Percentiles rank a stretch among this genome's conserved stretches.
phyloP scores from a whole-genome alignment of 2,113 vertebrate genomes.

The Solenodon paradoxus region DNA sequence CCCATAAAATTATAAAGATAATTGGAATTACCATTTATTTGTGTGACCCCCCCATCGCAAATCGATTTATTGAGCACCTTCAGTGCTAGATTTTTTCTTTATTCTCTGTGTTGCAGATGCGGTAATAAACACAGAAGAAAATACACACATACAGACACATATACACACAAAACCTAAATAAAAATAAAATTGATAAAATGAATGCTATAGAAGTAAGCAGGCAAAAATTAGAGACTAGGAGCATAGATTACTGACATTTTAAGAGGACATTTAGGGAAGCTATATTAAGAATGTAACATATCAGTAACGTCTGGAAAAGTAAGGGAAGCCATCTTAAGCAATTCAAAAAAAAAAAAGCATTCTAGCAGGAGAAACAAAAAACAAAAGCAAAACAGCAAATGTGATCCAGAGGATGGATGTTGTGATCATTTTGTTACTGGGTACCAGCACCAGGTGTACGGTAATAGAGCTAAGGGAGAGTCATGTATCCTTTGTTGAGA shows the following conservation, averaged over 20 bases:
- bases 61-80: background rate
- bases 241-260: background rate
- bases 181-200: too few relatives aligned
- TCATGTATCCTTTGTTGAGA: background rate
- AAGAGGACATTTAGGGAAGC: background rate
- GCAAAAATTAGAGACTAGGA: background rate
- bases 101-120: background rate
- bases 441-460: background rate
- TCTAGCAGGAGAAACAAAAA: background rate
- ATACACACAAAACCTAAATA: too few relatives aligned
- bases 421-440: background rate
- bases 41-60: background rate
- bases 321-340: background rate
- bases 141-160: too few relatives aligned
- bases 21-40: background rate
- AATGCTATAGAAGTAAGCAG: background rate
- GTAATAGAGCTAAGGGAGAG: background rate
- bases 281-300: background rate
- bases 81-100: background rate
- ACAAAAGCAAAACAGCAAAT: background rate
- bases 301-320: background rate
- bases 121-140: background rate
- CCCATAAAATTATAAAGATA: background rate
- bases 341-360: background rate
- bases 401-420: background rate